Base-by-base conservation (phyloP, 2,113 vertebrate species). In the Pseudorasbora parva region DNA sequence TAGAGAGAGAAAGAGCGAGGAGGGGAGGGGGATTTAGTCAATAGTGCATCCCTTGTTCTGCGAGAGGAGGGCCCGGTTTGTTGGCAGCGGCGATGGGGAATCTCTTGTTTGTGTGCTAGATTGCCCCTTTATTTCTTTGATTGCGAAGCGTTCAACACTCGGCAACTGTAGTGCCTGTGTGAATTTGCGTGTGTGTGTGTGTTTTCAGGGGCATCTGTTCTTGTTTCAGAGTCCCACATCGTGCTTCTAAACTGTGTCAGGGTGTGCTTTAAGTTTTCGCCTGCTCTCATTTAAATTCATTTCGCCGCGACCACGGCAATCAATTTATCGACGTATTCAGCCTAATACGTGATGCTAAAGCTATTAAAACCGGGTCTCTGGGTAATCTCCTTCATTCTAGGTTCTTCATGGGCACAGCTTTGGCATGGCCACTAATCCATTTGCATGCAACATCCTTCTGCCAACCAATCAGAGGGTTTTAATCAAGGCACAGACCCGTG, bases 1-100 rank as follows among this genome's bases (percentile, higher is more conserved):
- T 92, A 87, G 92, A 93, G 81, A 86, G 71, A 86, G 72, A 86
- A 85, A 86, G 92, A 90, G 91, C 87, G 88, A 91, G 79, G 82
- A 86, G 88, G 74, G 81, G 77, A 57, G 86, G 86, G 82, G 90
- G 89, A 88, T 79, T 87, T 89, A 91, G 92, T 94, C 93, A 93
- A 95, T 95, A 95, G 94, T 93, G 91, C 90, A 91, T 93, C 93
- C 93, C 93, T 94, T 94, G 94, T 95, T 94, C 92, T 86, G 91
- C 90, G 89, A 91, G 90, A 93, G 93, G 93, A 93, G 94, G 93
- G 91, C 91, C 91, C 91, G 91, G 76, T 89, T 91, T 91, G 94
- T 92, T 94, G 94, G 94, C 94, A 93, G 91, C 62, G 90, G 86
- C 80, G 91, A 89, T 78, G 91, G 92, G 90, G 92, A 93, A 92